Evolutionary conservation across 2,797 vertebrate species (phyloP), one percentile per base, ranked within the genome.

Genomic region (Tinamus major): DNA sequence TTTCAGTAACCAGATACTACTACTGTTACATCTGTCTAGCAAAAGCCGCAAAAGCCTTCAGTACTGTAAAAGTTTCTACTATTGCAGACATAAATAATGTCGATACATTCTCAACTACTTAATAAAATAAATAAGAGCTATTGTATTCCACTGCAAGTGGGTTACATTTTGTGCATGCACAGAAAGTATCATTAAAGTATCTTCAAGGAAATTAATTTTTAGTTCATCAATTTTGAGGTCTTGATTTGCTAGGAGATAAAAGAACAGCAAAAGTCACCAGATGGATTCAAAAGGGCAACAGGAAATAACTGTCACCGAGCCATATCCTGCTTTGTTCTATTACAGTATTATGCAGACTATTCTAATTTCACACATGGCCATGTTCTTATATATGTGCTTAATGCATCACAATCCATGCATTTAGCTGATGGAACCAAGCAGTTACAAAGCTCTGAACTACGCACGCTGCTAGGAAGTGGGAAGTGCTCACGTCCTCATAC

Each of bases 161-260:
- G 49, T 79, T 90, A 77, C 48, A 24, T 49, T 77, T 59, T 21
- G 20, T 37, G 39, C 79, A 46, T 1, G 8, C 56, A 68, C 27
- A 65, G 48, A 21, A 85, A 88, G 56, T 35, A 35, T 64, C 80
- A 79, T 62, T 77, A 88, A 90, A 79, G 61, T 19, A 84, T 78
- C 93, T 93, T 77, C 70, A 76, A 74, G 91, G 75, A 91, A 96
- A 90, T 53, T 2, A 37, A 92, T 94, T 87, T 87, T 91, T 41
- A 92, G 90, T 87, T 74, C 91, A 93, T 74, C 83, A 86, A 35
- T 74, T 81, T 86, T 85, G 79, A 92, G 87, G 75, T 94, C 85
- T 83, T 55, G 53, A 88, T 94, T 93, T 89, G 91, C 89, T 90
- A 71, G n/a, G 65, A 95, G 90, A 90, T 72, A 94, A 90, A 91